Evolutionary conservation across 2,888 invertebrate species (phyloP).

Genomic region (Acleris cristana): DNA sequence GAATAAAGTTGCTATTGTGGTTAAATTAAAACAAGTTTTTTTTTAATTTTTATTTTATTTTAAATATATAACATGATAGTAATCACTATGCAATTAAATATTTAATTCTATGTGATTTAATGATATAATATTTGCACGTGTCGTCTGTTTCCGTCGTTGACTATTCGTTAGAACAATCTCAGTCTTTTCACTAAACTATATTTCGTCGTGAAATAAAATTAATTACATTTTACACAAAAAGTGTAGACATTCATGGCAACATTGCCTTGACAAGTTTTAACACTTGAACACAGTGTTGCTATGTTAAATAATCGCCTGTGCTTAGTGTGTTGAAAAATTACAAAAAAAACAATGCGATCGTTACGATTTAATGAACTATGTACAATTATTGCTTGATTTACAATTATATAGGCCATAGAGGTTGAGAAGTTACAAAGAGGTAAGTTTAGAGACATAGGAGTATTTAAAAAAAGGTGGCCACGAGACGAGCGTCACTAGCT

Average conservation of each 20-base stretch:
- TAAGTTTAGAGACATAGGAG: slow-evolving; percentile 20
- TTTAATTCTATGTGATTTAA: slow-evolving; percentile 77
- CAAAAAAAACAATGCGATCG: slow-evolving; percentile 38
- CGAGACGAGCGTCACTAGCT: slow-evolving; percentile 1
- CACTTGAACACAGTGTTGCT: slow-evolving; percentile 25
- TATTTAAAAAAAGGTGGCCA: slow-evolving; percentile 19
- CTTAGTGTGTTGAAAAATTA: slow-evolving; percentile 39
- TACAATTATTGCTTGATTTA: slow-evolving; percentile 41
- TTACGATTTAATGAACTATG: slow-evolving; percentile 32
- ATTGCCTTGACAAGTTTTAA: slow-evolving; percentile 13
- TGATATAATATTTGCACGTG: slow-evolving; percentile 67
- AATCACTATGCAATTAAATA: slow-evolving; percentile 68
- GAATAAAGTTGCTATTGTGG: too few species aligned
- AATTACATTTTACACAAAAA: slow-evolving; percentile 25
- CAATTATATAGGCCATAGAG: slow-evolving; percentile 40
- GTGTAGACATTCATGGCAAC: slow-evolving; percentile 15
- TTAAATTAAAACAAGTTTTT: not conserved
- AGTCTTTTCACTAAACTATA: slow-evolving; percentile 66
- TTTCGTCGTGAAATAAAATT: slow-evolving; percentile 42
- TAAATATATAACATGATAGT: slow-evolving; percentile 81
- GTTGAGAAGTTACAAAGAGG: slow-evolving; percentile 34
- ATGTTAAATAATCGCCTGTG: slow-evolving; percentile 33
- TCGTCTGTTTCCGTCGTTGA: slow-evolving; percentile 49
- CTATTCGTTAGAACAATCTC: slow-evolving; percentile 65
- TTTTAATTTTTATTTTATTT: slow-evolving; percentile 71